Percentiles rank a stretch among this genome's conserved stretches.
These are phyloP conservation scores for Nerophis ophidion DNA, from an alignment of 2,113 vertebrate genomes.

Conservation along the genomic window DNA sequence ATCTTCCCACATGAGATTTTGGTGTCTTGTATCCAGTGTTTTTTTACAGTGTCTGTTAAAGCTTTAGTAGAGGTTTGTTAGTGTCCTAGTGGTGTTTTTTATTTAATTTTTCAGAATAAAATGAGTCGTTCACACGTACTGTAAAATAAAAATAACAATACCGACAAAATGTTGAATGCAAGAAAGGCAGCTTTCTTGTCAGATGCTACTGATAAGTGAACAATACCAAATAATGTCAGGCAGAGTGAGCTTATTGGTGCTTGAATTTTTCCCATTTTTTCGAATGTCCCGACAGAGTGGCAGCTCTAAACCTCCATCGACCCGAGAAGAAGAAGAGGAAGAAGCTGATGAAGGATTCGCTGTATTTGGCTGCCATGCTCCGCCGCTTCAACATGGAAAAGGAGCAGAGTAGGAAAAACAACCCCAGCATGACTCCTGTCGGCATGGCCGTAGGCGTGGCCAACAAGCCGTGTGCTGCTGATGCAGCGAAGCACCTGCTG, in stretches of 20 bases:
- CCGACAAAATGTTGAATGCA: too few relatives aligned
- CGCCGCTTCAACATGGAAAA: slow-evolving; percentile 93
- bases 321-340: slow-evolving; percentile 97
- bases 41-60: too few relatives aligned
- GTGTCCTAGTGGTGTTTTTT: too few relatives aligned
- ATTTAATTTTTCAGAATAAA: too few relatives aligned
- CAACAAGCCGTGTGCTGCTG: slow-evolving; percentile 56
- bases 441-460: slow-evolving; percentile 40
- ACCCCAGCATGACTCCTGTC: slow-evolving; percentile 42
- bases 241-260: neutral
- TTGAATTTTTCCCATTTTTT: neutral
- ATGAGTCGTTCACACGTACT: too few relatives aligned
- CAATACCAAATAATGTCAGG: neutral
- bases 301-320: slow-evolving; percentile 83
- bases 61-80: too few relatives aligned
- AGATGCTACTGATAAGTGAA: neutral
- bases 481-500: slow-evolving; percentile 62
- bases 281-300: slow-evolving; percentile 67
- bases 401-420: slow-evolving; percentile 83
- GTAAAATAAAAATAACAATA: too few relatives aligned
- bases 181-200: neutral
- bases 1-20: too few relatives aligned
- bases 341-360: slow-evolving; percentile 90
- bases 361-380: slow-evolving; percentile 91
- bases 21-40: too few relatives aligned